Evolutionary conservation across 2,113 vertebrate species (phyloP).

Genomic region (Vanacampus margaritifer): DNA sequence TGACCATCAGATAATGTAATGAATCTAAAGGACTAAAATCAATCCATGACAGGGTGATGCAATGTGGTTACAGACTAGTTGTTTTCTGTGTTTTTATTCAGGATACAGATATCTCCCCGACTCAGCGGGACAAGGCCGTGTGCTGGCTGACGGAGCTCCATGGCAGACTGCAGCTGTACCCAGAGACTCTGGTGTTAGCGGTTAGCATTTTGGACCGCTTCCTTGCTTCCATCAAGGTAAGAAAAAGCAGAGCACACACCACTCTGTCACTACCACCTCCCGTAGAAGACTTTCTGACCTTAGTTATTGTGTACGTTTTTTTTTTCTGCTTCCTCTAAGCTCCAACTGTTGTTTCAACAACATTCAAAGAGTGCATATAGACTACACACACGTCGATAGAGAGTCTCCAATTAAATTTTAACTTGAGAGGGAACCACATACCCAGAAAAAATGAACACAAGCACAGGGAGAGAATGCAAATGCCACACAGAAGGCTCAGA

Average conservation of each 20-base stretch:
- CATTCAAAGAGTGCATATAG: too few species aligned
- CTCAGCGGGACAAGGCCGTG: constrained; percentile 93
- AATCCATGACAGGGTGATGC: not conserved
- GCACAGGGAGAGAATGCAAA: too few species aligned
- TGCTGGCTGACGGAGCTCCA: constrained; percentile 91
- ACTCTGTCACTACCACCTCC: not conserved
- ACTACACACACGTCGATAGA: too few species aligned
- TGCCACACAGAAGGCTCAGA: too few species aligned
- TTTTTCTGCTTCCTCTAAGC: too few species aligned
- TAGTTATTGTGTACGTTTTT: too few species aligned
- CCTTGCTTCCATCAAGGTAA: constrained; percentile 93
- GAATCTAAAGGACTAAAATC: not conserved
- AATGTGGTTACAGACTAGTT: not conserved
- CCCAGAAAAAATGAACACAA: too few species aligned
- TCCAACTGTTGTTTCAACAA: too few species aligned
- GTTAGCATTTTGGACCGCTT: constrained; percentile 95
- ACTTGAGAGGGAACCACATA: too few species aligned
- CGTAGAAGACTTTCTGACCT: not conserved
- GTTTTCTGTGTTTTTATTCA: constrained; percentile 37
- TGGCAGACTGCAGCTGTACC: constrained; percentile 87
- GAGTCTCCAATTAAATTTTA: too few species aligned
- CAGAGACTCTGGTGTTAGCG: constrained; percentile 92
- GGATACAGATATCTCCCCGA: constrained; percentile 93
- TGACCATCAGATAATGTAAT: not conserved
- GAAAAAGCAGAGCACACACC: not conserved